Conservation (phyloP, 1,140 invertebrate species). For the Epicauta chinensis region DNA sequence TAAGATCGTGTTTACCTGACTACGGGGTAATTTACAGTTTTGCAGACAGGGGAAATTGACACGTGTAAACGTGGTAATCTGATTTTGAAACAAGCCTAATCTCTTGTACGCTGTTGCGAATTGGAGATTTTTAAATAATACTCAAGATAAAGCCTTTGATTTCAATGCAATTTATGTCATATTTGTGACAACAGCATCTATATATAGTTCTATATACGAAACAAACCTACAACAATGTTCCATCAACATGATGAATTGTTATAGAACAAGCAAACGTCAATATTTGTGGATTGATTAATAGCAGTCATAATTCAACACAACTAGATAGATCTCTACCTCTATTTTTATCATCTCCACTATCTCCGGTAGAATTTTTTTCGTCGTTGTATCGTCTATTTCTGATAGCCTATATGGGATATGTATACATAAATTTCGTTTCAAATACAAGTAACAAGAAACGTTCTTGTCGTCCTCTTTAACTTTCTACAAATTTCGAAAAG, state of each 20-base stretch:
- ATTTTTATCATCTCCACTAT: constrained; percentile 13
- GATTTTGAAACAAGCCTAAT: too few species aligned
- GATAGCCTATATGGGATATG: neutral
- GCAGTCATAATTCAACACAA: constrained; percentile 10
- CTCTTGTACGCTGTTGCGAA: too few species aligned
- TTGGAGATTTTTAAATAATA: neutral
- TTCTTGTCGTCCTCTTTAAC: too few species aligned
- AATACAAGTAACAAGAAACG: too few species aligned
- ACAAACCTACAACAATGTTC: constrained; percentile 7
- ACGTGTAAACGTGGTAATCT: too few species aligned
- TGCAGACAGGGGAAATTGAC: too few species aligned
- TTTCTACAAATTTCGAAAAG: too few species aligned
- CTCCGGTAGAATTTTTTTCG: constrained; percentile 11
- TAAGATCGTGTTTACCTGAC: too few species aligned
- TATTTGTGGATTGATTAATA: constrained; percentile 16
- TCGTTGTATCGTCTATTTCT: constrained; percentile 7
- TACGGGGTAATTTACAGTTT: too few species aligned
- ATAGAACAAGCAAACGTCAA: constrained; percentile 15
- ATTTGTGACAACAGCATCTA: constrained; percentile 5
- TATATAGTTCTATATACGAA: constrained; percentile 1
- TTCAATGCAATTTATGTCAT: constrained; percentile 8
- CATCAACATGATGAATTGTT: constrained; percentile 16
- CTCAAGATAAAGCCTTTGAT: constrained; percentile 8
- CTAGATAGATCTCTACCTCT: constrained; percentile 11
- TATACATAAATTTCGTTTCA: too few species aligned